phyloP scores from a whole-genome alignment of 2,888 invertebrate species.

The Panopea generosa region DNA sequence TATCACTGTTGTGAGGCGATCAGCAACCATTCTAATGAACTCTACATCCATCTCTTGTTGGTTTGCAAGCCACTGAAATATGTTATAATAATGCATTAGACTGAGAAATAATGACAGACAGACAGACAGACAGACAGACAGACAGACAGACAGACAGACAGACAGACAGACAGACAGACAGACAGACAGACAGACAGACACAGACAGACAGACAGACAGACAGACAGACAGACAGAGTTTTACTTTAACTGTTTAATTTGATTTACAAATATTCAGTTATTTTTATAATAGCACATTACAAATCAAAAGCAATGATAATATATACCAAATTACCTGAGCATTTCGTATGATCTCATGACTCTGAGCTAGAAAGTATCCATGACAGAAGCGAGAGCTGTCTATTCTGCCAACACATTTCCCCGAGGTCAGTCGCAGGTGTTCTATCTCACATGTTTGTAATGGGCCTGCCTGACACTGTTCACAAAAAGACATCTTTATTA shows the following conservation, averaged over 20 bases:
- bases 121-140: neutral
- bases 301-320: too few species aligned
- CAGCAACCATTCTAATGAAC: too few species aligned
- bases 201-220: too few species aligned
- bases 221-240: too few species aligned
- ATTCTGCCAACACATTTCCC: slow-evolving; percentile 50
- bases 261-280: too few species aligned
- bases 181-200: neutral
- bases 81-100: too few species aligned
- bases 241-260: too few species aligned
- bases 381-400: slow-evolving; percentile 68
- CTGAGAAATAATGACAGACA: neutral
- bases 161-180: slow-evolving; percentile 6
- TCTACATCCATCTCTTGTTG: neutral
- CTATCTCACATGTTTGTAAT: slow-evolving; percentile 14
- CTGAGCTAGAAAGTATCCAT: slow-evolving; percentile 56
- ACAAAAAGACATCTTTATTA: too few species aligned
- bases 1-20: too few species aligned
- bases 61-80: slow-evolving; percentile 15
- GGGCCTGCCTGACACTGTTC: slow-evolving; percentile 21
- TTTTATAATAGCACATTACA: too few species aligned
- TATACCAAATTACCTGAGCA: slow-evolving; percentile 51
- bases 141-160: slow-evolving; percentile 12
- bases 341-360: slow-evolving; percentile 57
- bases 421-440: neutral